Evolutionary conservation across 2,888 invertebrate genomes (phyloP).

Genomic region (Drosophila birchii): DNA sequence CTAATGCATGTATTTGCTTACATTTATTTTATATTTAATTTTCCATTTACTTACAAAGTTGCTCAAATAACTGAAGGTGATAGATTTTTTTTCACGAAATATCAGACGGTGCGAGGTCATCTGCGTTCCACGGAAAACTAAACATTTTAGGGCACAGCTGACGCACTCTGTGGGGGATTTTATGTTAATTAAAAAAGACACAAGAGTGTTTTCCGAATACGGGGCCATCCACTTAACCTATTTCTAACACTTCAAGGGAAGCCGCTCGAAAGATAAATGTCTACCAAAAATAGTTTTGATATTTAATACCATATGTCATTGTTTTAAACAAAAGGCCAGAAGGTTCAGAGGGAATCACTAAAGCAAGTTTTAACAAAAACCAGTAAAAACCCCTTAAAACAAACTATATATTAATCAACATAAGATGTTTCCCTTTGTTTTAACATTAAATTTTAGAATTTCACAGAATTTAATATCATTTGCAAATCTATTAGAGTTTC

Average conservation of each 20-base stretch:
- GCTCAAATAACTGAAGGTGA: not conserved
- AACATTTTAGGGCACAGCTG: not conserved
- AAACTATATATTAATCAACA: not conserved
- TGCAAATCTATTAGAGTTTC: not conserved
- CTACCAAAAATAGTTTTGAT: not conserved
- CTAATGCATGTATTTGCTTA: not conserved
- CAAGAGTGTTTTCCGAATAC: not conserved
- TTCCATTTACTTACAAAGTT: not conserved
- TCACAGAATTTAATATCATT: not conserved
- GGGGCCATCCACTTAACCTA: constrained; percentile 1
- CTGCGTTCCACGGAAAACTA: constrained; percentile 14
- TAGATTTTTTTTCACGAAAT: too few species aligned
- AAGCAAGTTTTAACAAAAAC: not conserved
- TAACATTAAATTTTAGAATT: not conserved
- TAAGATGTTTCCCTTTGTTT: not conserved
- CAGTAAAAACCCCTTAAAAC: not conserved
- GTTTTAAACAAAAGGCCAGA: not conserved
- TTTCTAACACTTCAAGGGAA: constrained; percentile 4
- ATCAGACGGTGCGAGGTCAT: not conserved
- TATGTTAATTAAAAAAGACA: constrained; percentile 21
- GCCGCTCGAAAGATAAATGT: constrained; percentile 1
- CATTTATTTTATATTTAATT: not conserved
- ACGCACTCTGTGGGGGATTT: constrained; percentile 7
- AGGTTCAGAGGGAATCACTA: not conserved
- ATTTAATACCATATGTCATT: not conserved